These are phyloP conservation scores for Phenacoccus solenopsis DNA, from an alignment of 1,140 invertebrate species.

Conservation along the genomic window DNA sequence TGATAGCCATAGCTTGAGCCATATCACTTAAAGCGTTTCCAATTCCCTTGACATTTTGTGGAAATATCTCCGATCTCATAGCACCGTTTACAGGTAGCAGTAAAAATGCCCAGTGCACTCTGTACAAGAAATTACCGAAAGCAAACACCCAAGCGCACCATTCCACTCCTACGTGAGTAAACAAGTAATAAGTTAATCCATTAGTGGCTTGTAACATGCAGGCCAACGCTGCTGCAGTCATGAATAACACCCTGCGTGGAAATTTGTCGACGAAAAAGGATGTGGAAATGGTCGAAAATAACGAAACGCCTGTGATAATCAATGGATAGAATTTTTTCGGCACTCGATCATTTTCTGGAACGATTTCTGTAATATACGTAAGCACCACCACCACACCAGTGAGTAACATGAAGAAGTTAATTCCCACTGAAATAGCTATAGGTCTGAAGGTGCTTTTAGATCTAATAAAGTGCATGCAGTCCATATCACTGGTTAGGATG, in stretches of 20 bases:
- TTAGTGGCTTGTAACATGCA: neutral
- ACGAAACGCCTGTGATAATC: neutral
- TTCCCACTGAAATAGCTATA: neutral
- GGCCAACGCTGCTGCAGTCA: neutral
- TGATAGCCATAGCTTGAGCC: neutral
- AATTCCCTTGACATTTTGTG: neutral
- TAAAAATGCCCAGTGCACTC: neutral
- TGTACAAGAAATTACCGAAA: neutral
- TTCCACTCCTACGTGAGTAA: neutral
- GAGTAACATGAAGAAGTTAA: neutral
- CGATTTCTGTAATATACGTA: neutral
- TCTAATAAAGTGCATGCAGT: neutral
- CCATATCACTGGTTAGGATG: neutral
- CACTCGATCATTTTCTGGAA: neutral
- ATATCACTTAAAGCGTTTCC: neutral
- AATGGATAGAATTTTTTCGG: neutral
- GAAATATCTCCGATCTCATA: neutral
- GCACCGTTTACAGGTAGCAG: neutral
- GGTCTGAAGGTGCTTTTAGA: neutral
- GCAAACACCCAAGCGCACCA: neutral
- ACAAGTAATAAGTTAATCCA: neutral
- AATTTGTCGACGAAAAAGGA: neutral
- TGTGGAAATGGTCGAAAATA: neutral
- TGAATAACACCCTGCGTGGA: neutral
- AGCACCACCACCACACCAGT: neutral